A percentile compares a stretch with the other conserved stretches of the same genome.
Conservation (phyloP, 2,797 vertebrate species). For the Gymnoscopelus microlampas region DNA sequence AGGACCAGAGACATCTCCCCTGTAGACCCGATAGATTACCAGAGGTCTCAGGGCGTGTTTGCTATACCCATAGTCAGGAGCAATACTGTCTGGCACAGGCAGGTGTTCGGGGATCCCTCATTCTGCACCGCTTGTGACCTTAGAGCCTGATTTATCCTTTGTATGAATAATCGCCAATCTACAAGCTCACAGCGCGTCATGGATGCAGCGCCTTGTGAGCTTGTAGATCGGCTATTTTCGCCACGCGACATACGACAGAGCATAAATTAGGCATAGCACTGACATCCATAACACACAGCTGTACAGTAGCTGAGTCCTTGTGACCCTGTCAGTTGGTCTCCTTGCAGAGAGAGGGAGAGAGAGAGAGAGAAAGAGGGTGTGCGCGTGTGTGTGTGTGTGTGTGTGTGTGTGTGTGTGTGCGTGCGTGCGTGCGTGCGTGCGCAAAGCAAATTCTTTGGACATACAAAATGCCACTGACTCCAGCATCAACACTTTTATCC, state of each 20-base stretch:
- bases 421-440: not conserved
- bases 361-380: too few species aligned
- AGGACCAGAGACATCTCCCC: constrained; percentile 23
- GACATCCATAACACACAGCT: not conserved
- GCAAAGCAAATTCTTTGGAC: not conserved
- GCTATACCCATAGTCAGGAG: not conserved
- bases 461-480: not conserved
- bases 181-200: too few species aligned
- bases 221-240: too few species aligned
- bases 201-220: too few species aligned
- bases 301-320: not conserved
- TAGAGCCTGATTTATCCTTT: too few species aligned
- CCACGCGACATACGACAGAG: too few species aligned
- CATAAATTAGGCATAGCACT: not conserved
- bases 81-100: not conserved
- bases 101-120: too few species aligned
- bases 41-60: constrained; percentile 1
- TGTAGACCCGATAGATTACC: constrained; percentile 16
- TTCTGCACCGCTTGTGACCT: too few species aligned
- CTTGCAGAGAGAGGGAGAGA: too few species aligned
- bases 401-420: too few species aligned
- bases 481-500: not conserved
- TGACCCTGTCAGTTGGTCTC: constrained; percentile 1
- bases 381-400: too few species aligned
- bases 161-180: too few species aligned